Evolutionary conservation across 2,888 invertebrate genomes (phyloP).

Genomic region (Cantharis lateralis): DNA sequence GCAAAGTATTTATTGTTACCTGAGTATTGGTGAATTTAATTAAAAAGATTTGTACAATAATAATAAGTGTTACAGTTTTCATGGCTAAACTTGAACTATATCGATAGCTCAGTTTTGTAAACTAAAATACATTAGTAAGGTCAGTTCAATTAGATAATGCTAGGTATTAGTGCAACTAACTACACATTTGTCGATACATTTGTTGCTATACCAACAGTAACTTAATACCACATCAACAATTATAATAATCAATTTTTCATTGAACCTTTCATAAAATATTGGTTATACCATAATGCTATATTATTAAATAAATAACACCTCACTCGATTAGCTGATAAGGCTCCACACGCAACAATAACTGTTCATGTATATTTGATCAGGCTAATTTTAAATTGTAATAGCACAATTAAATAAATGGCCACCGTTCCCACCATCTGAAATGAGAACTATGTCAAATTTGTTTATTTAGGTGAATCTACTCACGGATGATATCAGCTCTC

Average conservation of each 20-base stretch:
- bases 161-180: neutral
- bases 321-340: neutral
- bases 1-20: neutral
- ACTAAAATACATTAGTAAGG: neutral
- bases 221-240: constrained; percentile 12
- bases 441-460: constrained; percentile 13
- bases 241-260: constrained; percentile 18
- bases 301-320: neutral
- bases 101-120: neutral
- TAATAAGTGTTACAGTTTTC: neutral
- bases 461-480: constrained; percentile 38
- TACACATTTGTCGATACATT: neutral
- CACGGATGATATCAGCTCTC: constrained; percentile 68
- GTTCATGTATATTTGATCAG: constrained; percentile 35
- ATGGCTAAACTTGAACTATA: neutral
- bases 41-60: neutral
- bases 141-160: neutral
- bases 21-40: neutral
- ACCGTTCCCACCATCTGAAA: constrained; percentile 68
- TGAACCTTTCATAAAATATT: neutral
- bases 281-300: neutral
- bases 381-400: constrained; percentile 69
- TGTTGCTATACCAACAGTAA: constrained; percentile 29
- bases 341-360: neutral
- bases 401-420: constrained; percentile 68